Base-by-base conservation (phyloP, 2,888 invertebrate genomes). In the Campaea margaritaria region DNA sequence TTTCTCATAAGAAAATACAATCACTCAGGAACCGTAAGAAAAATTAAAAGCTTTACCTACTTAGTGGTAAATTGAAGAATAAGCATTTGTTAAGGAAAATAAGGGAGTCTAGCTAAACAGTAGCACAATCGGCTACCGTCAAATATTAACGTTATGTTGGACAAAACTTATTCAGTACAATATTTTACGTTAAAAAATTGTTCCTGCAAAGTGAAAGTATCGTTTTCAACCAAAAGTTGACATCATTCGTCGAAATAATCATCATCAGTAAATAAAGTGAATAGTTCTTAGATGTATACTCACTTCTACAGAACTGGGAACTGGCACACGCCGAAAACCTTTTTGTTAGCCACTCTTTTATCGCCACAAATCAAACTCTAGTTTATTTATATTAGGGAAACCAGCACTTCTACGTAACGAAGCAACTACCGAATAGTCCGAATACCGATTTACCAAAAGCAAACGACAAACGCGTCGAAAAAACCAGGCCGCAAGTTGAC, bases 161-260 rank as follows among this genome's bases (percentile, higher is more conserved):
- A n/a, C 36, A n/a, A 11, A 7, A n/a, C n/a, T 36, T 14, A 13
- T 13, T 13, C 14, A 43, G 42, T 43, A 21, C 8, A 10, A 43
- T 12, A 43, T 16, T 12, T 10, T 43, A 12, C 13, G 16, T 2
- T 1, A 16, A 15, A 11, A 51, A 39, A 49, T 16, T 58, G 12
- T 58, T 47, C 34, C 27, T 73, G 57, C 69, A 69, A 81, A 81
- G 81, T 82, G 82, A 82, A 82, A 82, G 82, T 82, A 76, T 68
- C 66, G 62, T 58, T 65, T 68, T 50, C 46, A 59, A 69, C 65
- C 64, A 79, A 81, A 80, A 79, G 79, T 85, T 84, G 82, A 83
- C 84, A 83, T 82, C 81, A 84, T 79, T 76, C 72, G 31, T 64
- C 68, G 57, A 72, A 69, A 70, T 72, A 73, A 72, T 59, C 64